These are phyloP conservation scores for Cyclophora punctaria DNA, from an alignment of 2,888 invertebrate species.

Conservation along the genomic window DNA sequence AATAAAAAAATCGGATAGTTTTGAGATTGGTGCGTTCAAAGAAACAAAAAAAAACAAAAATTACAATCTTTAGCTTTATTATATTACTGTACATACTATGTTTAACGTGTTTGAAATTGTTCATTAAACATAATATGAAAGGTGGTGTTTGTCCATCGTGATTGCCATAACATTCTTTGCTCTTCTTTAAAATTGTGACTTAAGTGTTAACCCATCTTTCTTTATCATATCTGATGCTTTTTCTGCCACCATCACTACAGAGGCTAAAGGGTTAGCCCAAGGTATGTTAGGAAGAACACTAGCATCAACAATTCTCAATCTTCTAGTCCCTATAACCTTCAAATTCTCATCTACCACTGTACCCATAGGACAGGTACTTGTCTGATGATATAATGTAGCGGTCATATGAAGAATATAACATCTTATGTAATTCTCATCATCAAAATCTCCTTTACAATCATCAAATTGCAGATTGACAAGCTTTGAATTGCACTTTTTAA, in stretches of 20 bases:
- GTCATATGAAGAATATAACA: not conserved
- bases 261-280: not conserved
- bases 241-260: slow-evolving; percentile 13
- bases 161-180: too few relatives aligned
- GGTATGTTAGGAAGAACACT: not conserved
- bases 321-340: not conserved
- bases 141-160: too few relatives aligned
- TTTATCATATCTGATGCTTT: slow-evolving; percentile 15
- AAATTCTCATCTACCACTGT: not conserved
- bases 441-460: slow-evolving; percentile 8
- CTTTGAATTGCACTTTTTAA: slow-evolving; percentile 38
- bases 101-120: too few relatives aligned
- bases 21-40: too few relatives aligned
- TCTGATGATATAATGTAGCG: not conserved
- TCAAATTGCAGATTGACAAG: slow-evolving; percentile 23
- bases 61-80: too few relatives aligned
- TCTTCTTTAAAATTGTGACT: too few relatives aligned
- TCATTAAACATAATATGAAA: too few relatives aligned
- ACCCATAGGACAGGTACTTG: slow-evolving; percentile 3
- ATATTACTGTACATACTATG: too few relatives aligned
- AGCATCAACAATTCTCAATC: slow-evolving; percentile 1
- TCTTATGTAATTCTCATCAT: not conserved
- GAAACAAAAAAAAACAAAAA: too few relatives aligned
- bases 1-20: too few relatives aligned
- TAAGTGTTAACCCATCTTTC: slow-evolving; percentile 1